Evolutionary conservation across 2,888 invertebrate species (phyloP).

Genomic region (Sinotaia quadrata): DNA sequence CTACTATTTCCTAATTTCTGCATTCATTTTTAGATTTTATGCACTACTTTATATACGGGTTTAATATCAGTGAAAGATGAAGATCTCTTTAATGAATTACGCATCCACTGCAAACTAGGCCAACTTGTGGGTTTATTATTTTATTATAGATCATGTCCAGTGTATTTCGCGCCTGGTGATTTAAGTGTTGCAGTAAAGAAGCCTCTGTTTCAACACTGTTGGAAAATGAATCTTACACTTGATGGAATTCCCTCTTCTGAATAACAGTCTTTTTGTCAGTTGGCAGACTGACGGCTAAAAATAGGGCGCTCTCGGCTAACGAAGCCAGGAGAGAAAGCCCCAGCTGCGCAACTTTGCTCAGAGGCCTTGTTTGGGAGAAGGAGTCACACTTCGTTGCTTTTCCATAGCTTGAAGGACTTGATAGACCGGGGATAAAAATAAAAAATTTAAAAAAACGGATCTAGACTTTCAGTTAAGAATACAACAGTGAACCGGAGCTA

Average conservation of each 20-base stretch:
- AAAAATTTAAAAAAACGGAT: too few relatives aligned
- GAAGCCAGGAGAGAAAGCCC: conserved; percentile 16
- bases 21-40: conserved; percentile 18
- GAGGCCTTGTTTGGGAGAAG: conserved; percentile 25
- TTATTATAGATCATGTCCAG: conserved; percentile 6
- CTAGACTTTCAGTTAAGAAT: neutral
- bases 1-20: conserved; percentile 3
- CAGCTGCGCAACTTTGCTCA: conserved; percentile 25
- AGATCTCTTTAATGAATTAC: conserved; percentile 7
- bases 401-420: conserved; percentile 23
- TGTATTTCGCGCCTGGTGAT: conserved; percentile 13
- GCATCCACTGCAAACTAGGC: too few relatives aligned
- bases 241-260: conserved; percentile 23
- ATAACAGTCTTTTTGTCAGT: conserved; percentile 26
- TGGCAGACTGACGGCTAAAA: conserved; percentile 26
- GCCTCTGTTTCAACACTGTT: neutral
- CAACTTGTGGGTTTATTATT: too few relatives aligned
- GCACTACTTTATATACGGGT: conserved; percentile 7
- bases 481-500: too few relatives aligned
- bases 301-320: conserved; percentile 20
- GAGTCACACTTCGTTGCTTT: conserved; percentile 23
- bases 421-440: too few relatives aligned
- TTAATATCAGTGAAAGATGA: conserved; percentile 17
- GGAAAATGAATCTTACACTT: conserved; percentile 25
- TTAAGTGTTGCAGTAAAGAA: conserved; percentile 5